Evolutionary conservation across 2,888 invertebrate species (phyloP).

Genomic region (Dusona sp.): DNA sequence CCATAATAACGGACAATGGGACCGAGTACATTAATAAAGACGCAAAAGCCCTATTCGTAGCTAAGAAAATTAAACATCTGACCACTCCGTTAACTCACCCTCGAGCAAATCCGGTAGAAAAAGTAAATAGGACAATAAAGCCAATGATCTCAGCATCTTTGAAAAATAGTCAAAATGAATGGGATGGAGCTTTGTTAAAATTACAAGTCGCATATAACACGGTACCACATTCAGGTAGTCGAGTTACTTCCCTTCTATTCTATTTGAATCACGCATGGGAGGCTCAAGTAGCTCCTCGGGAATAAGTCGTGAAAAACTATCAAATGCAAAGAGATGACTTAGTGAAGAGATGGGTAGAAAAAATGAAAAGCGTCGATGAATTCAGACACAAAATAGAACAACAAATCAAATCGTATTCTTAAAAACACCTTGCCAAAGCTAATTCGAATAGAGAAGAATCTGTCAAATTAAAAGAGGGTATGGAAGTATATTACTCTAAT

Average conservation of each 20-base stretch:
- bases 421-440: conserved; percentile 34
- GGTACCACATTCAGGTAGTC: conserved; percentile 38
- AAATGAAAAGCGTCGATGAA: conserved; percentile 40
- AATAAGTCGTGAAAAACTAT: neutral
- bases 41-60: conserved; percentile 37
- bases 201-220: conserved; percentile 54
- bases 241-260: conserved; percentile 49
- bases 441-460: neutral
- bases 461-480: conserved; percentile 4
- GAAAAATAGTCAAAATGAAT: conserved; percentile 46
- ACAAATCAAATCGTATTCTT: conserved; percentile 16
- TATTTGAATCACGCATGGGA: conserved; percentile 47
- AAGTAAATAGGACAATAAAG: conserved; percentile 54
- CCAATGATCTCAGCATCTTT: conserved; percentile 53
- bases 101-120: conserved; percentile 43
- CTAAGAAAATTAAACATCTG: neutral
- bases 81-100: conserved; percentile 28
- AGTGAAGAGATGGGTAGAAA: conserved; percentile 23
- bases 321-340: neutral
- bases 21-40: conserved; percentile 58
- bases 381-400: conserved; percentile 34
- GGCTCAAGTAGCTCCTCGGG: conserved; percentile 1
- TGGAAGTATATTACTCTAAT: conserved; percentile 15
- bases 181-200: conserved; percentile 55
- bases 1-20: conserved; percentile 47